These are phyloP conservation scores for Bombus difficillimus DNA, from an alignment of 1,140 invertebrate species.

Conservation along the genomic window DNA sequence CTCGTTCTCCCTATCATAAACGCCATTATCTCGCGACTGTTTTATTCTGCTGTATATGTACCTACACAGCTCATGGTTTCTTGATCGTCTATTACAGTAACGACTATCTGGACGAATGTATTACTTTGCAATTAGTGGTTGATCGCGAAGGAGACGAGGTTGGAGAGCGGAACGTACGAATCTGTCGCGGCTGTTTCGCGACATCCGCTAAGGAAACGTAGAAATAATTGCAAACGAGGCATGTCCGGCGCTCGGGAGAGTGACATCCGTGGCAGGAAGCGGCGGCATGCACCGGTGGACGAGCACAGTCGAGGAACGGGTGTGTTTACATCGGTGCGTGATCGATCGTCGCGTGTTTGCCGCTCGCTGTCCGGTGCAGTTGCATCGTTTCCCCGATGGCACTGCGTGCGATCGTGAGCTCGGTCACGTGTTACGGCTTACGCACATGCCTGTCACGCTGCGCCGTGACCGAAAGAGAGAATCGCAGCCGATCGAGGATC, in stretches of 20 bases:
- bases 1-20: neutral
- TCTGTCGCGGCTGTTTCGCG: slow-evolving; percentile 14
- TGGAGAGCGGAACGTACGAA: slow-evolving; percentile 20
- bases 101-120: neutral
- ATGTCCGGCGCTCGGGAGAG: slow-evolving; percentile 60
- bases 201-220: slow-evolving; percentile 58
- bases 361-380: slow-evolving; percentile 38
- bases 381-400: slow-evolving; percentile 32
- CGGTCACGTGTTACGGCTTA: slow-evolving; percentile 63
- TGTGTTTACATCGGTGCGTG: slow-evolving; percentile 70
- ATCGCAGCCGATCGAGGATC: slow-evolving; percentile 19
- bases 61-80: neutral
- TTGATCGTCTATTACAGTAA: slow-evolving; percentile 1
- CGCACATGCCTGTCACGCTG: slow-evolving; percentile 54
- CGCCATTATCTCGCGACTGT: neutral
- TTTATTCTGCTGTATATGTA: neutral
- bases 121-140: slow-evolving; percentile 11
- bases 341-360: slow-evolving; percentile 72
- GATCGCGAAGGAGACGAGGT: neutral
- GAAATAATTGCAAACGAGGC: slow-evolving; percentile 69
- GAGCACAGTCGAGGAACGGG: slow-evolving; percentile 69
- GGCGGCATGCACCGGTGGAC: slow-evolving; percentile 63
- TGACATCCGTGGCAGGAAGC: slow-evolving; percentile 59
- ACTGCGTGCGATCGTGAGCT: slow-evolving; percentile 44
- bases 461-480: slow-evolving; percentile 36